Evolutionary conservation across 1,140 invertebrate species (phyloP).

Genomic region (Drosophila parvula): DNA sequence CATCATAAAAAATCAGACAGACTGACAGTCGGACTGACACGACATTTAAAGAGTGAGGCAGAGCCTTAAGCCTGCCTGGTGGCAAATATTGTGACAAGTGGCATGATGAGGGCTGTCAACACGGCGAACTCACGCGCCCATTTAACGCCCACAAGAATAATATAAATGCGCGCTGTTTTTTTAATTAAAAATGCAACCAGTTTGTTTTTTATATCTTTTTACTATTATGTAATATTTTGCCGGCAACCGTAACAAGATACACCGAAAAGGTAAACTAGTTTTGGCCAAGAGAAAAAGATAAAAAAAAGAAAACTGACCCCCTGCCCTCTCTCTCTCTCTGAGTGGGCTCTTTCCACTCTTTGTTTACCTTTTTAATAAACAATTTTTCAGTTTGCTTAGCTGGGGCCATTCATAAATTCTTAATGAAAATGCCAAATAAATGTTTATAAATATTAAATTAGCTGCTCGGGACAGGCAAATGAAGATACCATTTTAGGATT

Average conservation of each 20-base stretch:
- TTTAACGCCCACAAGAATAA: conserved; percentile 53
- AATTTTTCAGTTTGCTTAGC: conserved; percentile 48
- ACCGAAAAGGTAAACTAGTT: conserved; percentile 47
- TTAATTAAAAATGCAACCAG: conserved; percentile 70
- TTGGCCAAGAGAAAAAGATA: conserved; percentile 17
- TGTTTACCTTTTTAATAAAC: conserved; percentile 78
- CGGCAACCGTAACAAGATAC: conserved; percentile 12
- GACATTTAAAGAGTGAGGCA: conserved; percentile 4
- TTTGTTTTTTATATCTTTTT: conserved; percentile 22
- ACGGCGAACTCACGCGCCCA: conserved; percentile 10
- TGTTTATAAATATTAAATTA: conserved; percentile 76
- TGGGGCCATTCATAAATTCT: conserved; percentile 53
- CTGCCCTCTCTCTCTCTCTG: not conserved
- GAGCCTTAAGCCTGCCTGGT: conserved; percentile 30
- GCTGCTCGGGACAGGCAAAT: conserved; percentile 45
- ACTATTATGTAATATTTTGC: conserved; percentile 61
- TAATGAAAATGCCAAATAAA: conserved; percentile 35
- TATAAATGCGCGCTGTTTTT: conserved; percentile 41
- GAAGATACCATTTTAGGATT: conserved; percentile 48
- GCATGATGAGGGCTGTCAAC: conserved; percentile 68
- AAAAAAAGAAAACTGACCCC: conserved; percentile 15
- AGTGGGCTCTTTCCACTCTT: conserved; percentile 26
- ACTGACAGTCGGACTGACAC: conserved; percentile 3
- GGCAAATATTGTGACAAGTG: conserved; percentile 76
- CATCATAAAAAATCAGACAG: conserved; percentile 45